Percentiles rank a stretch among this genome's conserved stretches.
Conservation (phyloP, 2,113 vertebrate species). For the Aphelocoma coerulescens region DNA sequence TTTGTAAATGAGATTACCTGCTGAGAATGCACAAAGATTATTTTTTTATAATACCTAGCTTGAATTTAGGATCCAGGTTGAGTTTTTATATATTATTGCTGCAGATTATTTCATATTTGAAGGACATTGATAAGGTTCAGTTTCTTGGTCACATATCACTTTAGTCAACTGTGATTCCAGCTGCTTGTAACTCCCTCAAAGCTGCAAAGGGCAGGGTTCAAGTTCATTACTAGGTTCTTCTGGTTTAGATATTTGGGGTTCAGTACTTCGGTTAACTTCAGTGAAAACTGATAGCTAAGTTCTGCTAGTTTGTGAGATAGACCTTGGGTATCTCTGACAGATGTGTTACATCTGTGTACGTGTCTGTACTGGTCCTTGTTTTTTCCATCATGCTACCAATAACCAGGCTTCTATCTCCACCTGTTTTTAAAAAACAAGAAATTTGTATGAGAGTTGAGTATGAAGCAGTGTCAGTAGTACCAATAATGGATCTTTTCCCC, state of each 20-base stretch:
- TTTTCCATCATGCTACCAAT: neutral
- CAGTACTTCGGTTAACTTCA: neutral
- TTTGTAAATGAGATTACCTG: neutral
- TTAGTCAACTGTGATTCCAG: neutral
- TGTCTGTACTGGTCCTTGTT: neutral
- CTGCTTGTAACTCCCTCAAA: neutral
- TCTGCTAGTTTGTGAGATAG: neutral
- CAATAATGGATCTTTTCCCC: neutral
- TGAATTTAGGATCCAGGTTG: neutral
- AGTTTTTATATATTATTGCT: neutral
- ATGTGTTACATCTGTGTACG: neutral
- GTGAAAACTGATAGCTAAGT: neutral
- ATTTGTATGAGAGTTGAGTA: neutral
- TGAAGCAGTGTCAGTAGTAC: neutral
- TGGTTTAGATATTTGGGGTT: neutral
- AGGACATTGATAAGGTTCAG: neutral
- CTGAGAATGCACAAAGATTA: neutral
- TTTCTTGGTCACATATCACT: neutral
- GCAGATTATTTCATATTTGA: neutral
- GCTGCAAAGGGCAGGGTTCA: neutral
- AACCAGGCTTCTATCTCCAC: neutral
- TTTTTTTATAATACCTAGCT: neutral
- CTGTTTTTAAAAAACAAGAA: neutral
- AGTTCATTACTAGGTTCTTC: neutral
- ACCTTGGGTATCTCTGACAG: accelerated